Evolutionary conservation across 2,888 invertebrate genomes (phyloP), one percentile per base, ranked within the genome.

Genomic region (Chaetoderma sp.): DNA sequence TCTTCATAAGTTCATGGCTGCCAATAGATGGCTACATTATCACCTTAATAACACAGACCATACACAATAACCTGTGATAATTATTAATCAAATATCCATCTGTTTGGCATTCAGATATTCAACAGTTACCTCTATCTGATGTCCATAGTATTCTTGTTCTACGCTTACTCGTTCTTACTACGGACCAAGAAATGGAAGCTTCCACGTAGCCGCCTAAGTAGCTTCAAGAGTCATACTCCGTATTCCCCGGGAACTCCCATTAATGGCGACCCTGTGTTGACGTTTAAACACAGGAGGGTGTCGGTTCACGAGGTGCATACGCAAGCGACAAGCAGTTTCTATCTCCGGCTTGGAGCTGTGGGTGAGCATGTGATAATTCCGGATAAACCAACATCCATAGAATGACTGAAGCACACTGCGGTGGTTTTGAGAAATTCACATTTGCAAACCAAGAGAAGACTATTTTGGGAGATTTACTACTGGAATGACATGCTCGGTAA

Each of bases 101-200:
- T 44, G 57, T 52, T 88, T 67, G 8, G 58, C 65, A 88, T 89
- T 71, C 78, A 84, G 84, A 80, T 79, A 4, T 84, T 79, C 73
- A 84, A 82, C 72, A 78, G 83, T n/a, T 83, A 81, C 67, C 73
- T 83, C 27, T 81, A 79, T 68, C 71, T 70, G 4, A 59, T 78
- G 59, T 78, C 82, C 59, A 77, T 82, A 10, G 39, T 78, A 16
- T 84, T 83, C 71, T 76, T 84, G 8, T 63, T 78, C 30, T 84
- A 82, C 68, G 78, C 78, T n/a, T 83, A 83, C 68, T 63, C 73
- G n/a, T 81, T 76, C 70, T 65, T 83, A 42, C 69, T 84, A 23
- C 72, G 76, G 90, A 94, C 95, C 86, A 94, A 78, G 42, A 55
- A 28, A 13, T 10, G 32, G 28, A 28, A n/a, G 2, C 23, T 62